These are phyloP conservation scores for Andricus curvator DNA, from an alignment of 2,888 invertebrate species.

Conservation along the genomic window DNA sequence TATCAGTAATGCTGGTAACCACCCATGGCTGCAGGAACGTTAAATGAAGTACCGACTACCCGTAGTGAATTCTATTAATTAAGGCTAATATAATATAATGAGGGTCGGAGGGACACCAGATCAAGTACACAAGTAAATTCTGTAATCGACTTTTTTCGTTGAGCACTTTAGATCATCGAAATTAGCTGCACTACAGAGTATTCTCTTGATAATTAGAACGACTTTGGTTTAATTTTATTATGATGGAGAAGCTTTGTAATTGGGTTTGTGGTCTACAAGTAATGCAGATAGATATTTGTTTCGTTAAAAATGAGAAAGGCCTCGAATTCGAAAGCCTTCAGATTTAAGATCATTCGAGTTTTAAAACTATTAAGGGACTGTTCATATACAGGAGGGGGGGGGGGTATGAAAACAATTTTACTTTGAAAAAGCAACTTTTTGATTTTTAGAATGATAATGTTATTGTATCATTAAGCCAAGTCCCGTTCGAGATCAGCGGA, in stretches of 20 bases:
- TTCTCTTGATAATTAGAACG: too few species aligned
- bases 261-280: too few species aligned
- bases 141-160: background rate
- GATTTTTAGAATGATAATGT: too few species aligned
- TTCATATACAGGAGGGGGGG: too few species aligned
- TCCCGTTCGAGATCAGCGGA: too few species aligned
- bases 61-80: slow-evolving; percentile 53
- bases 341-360: background rate
- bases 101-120: slow-evolving; percentile 3
- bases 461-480: too few species aligned
- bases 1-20: slow-evolving; percentile 34
- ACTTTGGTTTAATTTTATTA: too few species aligned
- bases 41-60: slow-evolving; percentile 36
- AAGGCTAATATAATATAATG: slow-evolving; percentile 47
- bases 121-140: slow-evolving; percentile 13
- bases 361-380: background rate
- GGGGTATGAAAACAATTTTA: too few species aligned
- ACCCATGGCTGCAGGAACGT: slow-evolving; percentile 31
- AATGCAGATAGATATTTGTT: too few species aligned
- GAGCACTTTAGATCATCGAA: background rate
- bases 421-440: too few species aligned
- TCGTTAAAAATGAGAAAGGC: too few species aligned
- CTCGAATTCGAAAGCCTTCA: background rate
- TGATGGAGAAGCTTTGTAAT: too few species aligned
- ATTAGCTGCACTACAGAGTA: background rate